phyloP scores from a whole-genome alignment of 2,888 invertebrate species.

The Lepeophtheirus nordmannii region DNA sequence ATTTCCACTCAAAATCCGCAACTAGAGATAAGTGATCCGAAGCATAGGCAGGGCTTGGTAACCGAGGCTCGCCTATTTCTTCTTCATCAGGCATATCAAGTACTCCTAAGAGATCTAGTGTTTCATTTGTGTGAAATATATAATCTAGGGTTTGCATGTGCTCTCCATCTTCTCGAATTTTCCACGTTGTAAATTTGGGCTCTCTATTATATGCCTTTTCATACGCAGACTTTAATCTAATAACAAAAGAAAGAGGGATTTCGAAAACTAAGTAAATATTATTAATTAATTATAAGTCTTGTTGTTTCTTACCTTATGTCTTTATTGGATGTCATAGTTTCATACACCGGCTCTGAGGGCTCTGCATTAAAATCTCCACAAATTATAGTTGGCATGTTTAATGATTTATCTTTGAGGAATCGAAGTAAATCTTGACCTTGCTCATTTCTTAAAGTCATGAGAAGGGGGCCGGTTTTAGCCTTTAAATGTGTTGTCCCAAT shows the following conservation, averaged over 20 bases:
- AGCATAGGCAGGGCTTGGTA: slow-evolving; percentile 52
- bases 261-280: no score
- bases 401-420: slow-evolving; percentile 40
- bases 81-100: slow-evolving; percentile 47
- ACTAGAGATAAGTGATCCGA: slow-evolving; percentile 61
- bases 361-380: slow-evolving; percentile 64
- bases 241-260: not conserved
- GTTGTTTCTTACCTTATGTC: not conserved
- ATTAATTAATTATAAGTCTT: no score
- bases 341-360: slow-evolving; percentile 51
- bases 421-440: slow-evolving; percentile 51
- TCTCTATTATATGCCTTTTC: slow-evolving; percentile 37
- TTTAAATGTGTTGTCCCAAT: slow-evolving; percentile 58
- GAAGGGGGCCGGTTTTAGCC: slow-evolving; percentile 49
- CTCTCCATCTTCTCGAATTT: slow-evolving; percentile 51
- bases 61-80: slow-evolving; percentile 48
- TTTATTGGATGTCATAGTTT: slow-evolving; percentile 26
- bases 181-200: slow-evolving; percentile 60
- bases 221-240: slow-evolving; percentile 28
- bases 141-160: slow-evolving; percentile 59
- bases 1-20: slow-evolving; percentile 41
- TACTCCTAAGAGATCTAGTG: slow-evolving; percentile 42
- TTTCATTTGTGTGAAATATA: slow-evolving; percentile 47
- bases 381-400: slow-evolving; percentile 44
- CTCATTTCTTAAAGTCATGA: slow-evolving; percentile 51